Evolutionary conservation across 1,140 invertebrate genomes (phyloP).

Genomic region (Caenorhabditis elegans): WBcel235 BX284603.4:5920001-5920500

Average conservation of each 20-base stretch:
- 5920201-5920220: constrained; percentile 22
- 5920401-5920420: no score
- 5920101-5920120: constrained; percentile 2
- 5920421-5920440: no score
- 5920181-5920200: neutral
- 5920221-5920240: neutral
- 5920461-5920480: no score
- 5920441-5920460: no score
- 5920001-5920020: no score
- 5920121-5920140: constrained; percentile 5
- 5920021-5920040: neutral
- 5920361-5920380: no score
- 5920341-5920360: no score
- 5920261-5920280: neutral
- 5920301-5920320: no score
- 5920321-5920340: no score
- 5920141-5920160: constrained; percentile 23
- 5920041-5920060: neutral
- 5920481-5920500: no score
- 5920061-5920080: neutral
- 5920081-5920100: neutral
- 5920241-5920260: neutral
- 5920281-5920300: neutral
- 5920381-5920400: no score
- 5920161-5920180: neutral